These are phyloP conservation scores for Oceanodroma leucorhoa DNA, from an alignment of 2,797 vertebrate genomes.

Conservation along the genomic window DNA sequence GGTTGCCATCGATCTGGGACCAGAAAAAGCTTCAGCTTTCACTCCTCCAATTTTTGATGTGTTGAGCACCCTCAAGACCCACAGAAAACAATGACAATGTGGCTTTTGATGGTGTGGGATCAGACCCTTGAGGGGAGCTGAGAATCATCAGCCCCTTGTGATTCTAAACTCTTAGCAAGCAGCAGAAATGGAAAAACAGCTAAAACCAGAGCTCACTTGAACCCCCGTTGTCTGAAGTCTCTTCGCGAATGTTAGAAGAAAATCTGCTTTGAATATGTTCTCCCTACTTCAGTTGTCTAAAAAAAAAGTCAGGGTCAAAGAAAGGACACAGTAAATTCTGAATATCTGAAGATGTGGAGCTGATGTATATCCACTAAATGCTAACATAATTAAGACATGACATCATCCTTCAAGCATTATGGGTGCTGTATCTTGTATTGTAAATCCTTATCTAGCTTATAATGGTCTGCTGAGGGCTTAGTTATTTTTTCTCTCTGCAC, in stretches of 20 bases:
- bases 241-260: constrained; percentile 25
- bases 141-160: background rate
- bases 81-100: background rate
- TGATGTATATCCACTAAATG: constrained; percentile 69
- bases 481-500: constrained; percentile 19
- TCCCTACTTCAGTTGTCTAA: constrained; percentile 32
- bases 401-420: constrained; percentile 68
- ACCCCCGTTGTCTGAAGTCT: constrained; percentile 42
- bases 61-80: background rate
- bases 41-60: background rate
- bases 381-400: constrained; percentile 73
- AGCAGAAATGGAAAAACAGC: constrained; percentile 2
- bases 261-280: constrained; percentile 70
- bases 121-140: background rate
- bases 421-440: constrained; percentile 53
- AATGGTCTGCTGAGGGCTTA: background rate
- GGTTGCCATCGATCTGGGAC: background rate
- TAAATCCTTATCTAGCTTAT: constrained; percentile 60
- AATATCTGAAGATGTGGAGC: constrained; percentile 67
- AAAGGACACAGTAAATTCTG: constrained; percentile 67
- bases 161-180: background rate
- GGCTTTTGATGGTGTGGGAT: background rate
- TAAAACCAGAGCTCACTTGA: constrained; percentile 30
- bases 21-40: background rate
- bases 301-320: constrained; percentile 53